Percentiles rank a stretch among this genome's conserved stretches.
phyloP scores from a whole-genome alignment of 2,113 vertebrate genomes.

The Gobiocypris rarus region DNA sequence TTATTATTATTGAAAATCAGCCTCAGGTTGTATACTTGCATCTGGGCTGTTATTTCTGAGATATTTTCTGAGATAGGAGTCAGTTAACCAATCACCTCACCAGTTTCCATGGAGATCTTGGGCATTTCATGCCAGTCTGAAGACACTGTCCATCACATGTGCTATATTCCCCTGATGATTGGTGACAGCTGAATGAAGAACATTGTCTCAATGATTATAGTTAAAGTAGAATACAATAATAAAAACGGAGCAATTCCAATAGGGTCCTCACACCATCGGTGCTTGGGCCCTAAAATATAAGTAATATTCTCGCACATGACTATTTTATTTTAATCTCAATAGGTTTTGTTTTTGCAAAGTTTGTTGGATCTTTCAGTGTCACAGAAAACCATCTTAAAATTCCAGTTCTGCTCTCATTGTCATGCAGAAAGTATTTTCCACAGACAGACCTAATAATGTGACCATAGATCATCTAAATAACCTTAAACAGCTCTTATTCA shows the following conservation, averaged over 20 bases:
- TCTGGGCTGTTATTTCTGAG: background rate
- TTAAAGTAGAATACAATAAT: background rate
- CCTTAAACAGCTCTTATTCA: background rate
- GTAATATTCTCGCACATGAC: background rate
- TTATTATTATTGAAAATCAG: background rate
- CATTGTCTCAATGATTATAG: background rate
- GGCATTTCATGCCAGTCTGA: background rate
- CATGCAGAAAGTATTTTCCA: background rate
- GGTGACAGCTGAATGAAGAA: background rate
- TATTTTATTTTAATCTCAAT: background rate
- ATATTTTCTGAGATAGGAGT: background rate
- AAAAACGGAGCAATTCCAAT: too few species aligned
- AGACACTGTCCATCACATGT: background rate
- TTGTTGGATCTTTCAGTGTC: background rate
- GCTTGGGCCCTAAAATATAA: background rate
- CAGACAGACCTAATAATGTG: background rate
- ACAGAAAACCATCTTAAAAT: background rate
- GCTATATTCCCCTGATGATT: background rate
- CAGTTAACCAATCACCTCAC: background rate
- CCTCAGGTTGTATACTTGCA: background rate
- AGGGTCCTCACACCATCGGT: too few species aligned
- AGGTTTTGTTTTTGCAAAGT: background rate
- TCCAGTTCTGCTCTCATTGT: background rate
- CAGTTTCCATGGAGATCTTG: conserved; percentile 1
- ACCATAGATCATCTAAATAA: conserved; percentile 10